Evolutionary conservation across 2,797 vertebrate genomes (phyloP).

Genomic region (Poecilia picta): DNA sequence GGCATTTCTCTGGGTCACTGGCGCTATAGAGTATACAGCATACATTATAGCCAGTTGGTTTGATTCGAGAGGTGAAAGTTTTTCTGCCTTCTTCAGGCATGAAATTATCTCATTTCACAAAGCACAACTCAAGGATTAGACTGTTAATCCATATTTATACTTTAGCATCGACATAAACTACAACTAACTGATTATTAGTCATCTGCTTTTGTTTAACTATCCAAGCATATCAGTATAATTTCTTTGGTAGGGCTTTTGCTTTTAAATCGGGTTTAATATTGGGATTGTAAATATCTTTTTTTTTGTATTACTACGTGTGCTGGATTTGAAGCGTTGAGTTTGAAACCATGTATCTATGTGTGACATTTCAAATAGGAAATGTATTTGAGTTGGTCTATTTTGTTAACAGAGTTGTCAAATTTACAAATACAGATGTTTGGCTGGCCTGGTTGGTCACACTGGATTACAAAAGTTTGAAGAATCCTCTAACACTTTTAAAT

Average conservation of each 20-base stretch:
- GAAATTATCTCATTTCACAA: slow-evolving; percentile 45
- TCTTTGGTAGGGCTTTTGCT: slow-evolving; percentile 13
- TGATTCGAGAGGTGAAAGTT: slow-evolving; percentile 53
- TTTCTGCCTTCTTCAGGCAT: slow-evolving; percentile 49
- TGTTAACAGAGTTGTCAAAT: not conserved
- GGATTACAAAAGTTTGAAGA: not conserved
- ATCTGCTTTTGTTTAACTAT: slow-evolving; percentile 22
- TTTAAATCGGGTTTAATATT: slow-evolving; percentile 26
- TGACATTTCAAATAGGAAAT: not conserved
- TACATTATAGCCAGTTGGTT: slow-evolving; percentile 60
- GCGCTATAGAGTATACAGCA: slow-evolving; percentile 28
- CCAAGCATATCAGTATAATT: slow-evolving; percentile 6
- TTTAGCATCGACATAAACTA: slow-evolving; percentile 20
- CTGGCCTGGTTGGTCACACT: not conserved
- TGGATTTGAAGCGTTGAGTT: not conserved
- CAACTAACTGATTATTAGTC: not conserved
- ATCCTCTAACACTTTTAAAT: not conserved
- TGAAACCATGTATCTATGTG: not conserved
- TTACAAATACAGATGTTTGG: not conserved
- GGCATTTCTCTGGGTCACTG: slow-evolving; percentile 30
- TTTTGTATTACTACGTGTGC: not conserved
- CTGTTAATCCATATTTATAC: slow-evolving; percentile 45
- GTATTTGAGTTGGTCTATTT: not conserved
- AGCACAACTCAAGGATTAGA: slow-evolving; percentile 40
- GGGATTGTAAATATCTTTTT: not conserved